phyloP scores from a whole-genome alignment of 2,113 vertebrate species.

The Platysteira castanea region DNA sequence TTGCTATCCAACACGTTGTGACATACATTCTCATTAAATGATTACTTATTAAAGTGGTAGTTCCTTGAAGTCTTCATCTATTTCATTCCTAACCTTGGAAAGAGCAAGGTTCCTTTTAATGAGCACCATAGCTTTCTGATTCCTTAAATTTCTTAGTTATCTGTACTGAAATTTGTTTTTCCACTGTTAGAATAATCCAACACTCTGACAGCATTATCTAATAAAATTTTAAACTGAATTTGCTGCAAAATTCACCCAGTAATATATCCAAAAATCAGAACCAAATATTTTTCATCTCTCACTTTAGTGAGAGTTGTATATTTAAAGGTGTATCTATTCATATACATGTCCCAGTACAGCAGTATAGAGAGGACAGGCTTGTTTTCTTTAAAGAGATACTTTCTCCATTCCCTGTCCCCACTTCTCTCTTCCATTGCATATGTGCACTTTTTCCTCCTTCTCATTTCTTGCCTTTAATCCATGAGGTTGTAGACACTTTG shows the following conservation, averaged over 20 bases:
- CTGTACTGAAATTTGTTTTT: not conserved
- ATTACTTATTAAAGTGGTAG: not conserved
- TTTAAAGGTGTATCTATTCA: not conserved
- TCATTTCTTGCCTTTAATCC: not conserved
- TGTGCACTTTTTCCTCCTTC: not conserved
- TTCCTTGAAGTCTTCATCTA: not conserved
- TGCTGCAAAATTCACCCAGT: not conserved
- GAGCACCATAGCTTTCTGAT: not conserved
- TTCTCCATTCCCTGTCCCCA: not conserved
- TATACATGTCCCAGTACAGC: not conserved
- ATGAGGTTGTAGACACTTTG: not conserved
- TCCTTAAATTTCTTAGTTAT: not conserved
- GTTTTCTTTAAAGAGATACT: not conserved
- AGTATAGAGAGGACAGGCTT: not conserved
- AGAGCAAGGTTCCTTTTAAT: not conserved
- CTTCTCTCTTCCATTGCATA: not conserved
- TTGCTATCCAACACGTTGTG: not conserved
- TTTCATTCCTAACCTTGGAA: not conserved
- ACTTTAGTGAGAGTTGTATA: not conserved
- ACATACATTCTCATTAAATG: not conserved
- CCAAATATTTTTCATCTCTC: not conserved
- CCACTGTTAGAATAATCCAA: not conserved
- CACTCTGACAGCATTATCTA: not conserved
- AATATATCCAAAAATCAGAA: not conserved
- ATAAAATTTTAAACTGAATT: not conserved